phyloP scores from a whole-genome alignment of 92 coral and sea anemone genomes.

The Metridium senile region DNA sequence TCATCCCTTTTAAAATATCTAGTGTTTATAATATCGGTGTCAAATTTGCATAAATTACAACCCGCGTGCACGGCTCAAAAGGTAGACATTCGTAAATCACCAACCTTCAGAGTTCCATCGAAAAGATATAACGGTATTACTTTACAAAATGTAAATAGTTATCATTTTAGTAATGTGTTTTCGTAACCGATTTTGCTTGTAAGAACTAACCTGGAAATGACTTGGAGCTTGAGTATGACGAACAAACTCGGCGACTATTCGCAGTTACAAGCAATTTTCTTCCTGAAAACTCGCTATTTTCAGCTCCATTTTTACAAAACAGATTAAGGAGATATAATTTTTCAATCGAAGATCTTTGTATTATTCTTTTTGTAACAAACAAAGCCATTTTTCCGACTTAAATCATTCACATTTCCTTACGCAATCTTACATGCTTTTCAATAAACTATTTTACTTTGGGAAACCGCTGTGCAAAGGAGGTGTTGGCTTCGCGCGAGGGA shows the following conservation, averaged over 20 bases:
- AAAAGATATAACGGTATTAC: no score
- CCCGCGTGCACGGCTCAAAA: no score
- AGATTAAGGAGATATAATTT: neutral
- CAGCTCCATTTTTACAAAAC: neutral
- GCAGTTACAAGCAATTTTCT: neutral
- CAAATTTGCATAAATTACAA: no score
- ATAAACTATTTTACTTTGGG: neutral
- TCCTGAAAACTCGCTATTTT: constrained; percentile 15
- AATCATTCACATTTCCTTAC: neutral
- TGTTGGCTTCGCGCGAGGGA: neutral
- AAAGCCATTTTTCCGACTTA: constrained; percentile 20
- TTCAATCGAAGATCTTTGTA: constrained; percentile 4
- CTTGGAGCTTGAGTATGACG: constrained; percentile 1
- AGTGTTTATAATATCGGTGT: no score
- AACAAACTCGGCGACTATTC: neutral
- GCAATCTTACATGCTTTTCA: neutral
- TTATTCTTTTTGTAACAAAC: neutral
- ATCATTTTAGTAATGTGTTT: neutral
- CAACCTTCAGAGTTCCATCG: no score
- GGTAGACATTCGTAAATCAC: no score
- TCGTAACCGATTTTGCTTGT: neutral
- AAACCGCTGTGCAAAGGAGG: constrained; percentile 5
- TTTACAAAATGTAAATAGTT: neutral
- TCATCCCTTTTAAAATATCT: no score
- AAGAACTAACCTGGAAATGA: constrained; percentile 2